Percentiles rank a stretch among this genome's conserved stretches.
phyloP scores from a whole-genome alignment of 2,888 invertebrate species.

The Kryphioiulus occultus region DNA sequence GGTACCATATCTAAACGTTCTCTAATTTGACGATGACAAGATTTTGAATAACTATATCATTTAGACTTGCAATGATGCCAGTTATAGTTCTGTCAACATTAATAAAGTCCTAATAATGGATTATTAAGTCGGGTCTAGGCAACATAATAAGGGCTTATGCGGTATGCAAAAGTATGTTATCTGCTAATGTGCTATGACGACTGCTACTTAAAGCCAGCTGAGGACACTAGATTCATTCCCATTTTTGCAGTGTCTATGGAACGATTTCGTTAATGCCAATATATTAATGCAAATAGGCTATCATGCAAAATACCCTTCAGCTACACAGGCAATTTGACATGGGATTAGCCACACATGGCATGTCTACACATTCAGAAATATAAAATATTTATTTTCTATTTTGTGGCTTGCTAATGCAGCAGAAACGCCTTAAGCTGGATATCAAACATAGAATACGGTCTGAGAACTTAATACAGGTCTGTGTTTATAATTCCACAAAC shows the following conservation, averaged over 20 bases:
- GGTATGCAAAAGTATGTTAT: background rate
- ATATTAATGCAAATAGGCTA: background rate
- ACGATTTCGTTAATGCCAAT: background rate
- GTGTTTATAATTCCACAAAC: background rate
- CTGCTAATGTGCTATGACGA: background rate
- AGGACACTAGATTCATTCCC: background rate
- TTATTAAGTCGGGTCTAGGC: background rate
- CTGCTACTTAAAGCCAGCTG: background rate
- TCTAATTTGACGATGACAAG: no score
- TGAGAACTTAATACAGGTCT: background rate
- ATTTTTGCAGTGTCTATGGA: background rate
- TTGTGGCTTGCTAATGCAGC: conserved; percentile 20
- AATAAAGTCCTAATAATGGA: background rate
- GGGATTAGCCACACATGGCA: background rate
- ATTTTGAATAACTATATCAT: no score
- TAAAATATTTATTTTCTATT: conserved; percentile 32
- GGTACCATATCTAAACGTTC: no score
- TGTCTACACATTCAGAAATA: background rate
- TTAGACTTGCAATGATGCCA: no score
- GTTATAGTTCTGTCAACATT: background rate
- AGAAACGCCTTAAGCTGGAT: conserved; percentile 6
- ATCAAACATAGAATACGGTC: background rate
- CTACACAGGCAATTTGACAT: background rate
- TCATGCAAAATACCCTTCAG: background rate
- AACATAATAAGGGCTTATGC: background rate